These are phyloP conservation scores for Micromussa lordhowensis DNA, from an alignment of 92 coral and sea anemone species.

Conservation along the genomic window DNA sequence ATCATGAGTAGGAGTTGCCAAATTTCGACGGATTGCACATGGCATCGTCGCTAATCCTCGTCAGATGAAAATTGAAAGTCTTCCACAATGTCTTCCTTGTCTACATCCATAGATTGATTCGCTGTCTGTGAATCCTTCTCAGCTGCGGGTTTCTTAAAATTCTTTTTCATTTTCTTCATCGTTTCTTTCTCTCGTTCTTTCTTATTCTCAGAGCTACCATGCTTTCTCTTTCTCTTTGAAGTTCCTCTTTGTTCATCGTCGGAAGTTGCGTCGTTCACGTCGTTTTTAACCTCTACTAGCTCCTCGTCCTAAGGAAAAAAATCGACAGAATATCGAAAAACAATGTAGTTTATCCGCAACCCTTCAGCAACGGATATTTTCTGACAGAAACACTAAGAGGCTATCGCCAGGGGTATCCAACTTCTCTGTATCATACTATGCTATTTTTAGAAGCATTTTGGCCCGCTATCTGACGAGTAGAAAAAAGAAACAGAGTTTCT, in stretches of 20 bases:
- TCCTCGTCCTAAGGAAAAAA: slow-evolving; percentile 18
- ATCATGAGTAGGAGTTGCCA: background rate
- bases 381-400: background rate
- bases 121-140: background rate
- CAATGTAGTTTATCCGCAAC: no score
- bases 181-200: slow-evolving; percentile 48
- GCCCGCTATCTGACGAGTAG: no score
- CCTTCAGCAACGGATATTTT: no score
- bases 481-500: no score
- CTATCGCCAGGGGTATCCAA: background rate
- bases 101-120: slow-evolving; percentile 19
- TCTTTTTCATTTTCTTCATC: slow-evolving; percentile 44
- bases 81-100: slow-evolving; percentile 83
- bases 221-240: slow-evolving; percentile 50
- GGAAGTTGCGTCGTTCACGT: slow-evolving; percentile 23
- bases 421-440: background rate
- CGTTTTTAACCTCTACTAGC: slow-evolving; percentile 30
- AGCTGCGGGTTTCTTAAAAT: slow-evolving; percentile 19
- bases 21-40: background rate
- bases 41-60: slow-evolving; percentile 64
- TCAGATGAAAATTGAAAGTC: slow-evolving; percentile 91
- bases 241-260: slow-evolving; percentile 59
- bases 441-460: no score
- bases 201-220: slow-evolving; percentile 26
- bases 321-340: background rate